Evolutionary conservation across 1,140 invertebrate genomes (phyloP).

Genomic region (Halictus rubicundus): DNA sequence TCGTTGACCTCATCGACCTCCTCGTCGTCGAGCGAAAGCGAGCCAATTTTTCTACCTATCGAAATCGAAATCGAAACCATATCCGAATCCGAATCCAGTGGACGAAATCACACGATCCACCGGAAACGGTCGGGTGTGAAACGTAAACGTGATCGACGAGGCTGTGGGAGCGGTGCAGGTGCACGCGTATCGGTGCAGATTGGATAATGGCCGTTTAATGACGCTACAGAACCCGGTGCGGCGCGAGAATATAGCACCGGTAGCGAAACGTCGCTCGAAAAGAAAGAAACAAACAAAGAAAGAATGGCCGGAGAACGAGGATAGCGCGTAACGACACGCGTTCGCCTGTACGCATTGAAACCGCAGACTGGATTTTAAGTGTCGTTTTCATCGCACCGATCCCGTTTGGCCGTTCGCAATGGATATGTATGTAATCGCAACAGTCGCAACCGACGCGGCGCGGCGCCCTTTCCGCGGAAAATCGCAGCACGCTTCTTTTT

Average conservation of each 20-base stretch:
- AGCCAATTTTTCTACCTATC: no score
- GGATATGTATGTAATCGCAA: no score
- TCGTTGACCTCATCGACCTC: no score
- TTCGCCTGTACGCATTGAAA: slow-evolving; percentile 32
- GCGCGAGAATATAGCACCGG: neutral
- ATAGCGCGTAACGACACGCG: neutral
- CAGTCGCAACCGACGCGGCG: no score
- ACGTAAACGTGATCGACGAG: slow-evolving; percentile 13
- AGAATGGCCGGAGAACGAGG: neutral
- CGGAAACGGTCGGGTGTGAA: neutral
- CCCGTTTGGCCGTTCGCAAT: slow-evolving; percentile 18
- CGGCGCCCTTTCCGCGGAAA: no score
- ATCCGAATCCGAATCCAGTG: neutral
- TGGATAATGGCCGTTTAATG: slow-evolving; percentile 43
- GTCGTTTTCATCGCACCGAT: slow-evolving; percentile 34
- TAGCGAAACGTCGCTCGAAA: neutral
- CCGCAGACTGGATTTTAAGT: slow-evolving; percentile 41
- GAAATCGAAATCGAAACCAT: neutral
- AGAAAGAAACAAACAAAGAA: neutral
- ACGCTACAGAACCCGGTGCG: neutral
- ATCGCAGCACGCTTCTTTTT: no score
- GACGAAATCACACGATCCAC: neutral
- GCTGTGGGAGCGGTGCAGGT: slow-evolving; percentile 25
- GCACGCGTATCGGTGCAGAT: slow-evolving; percentile 13
- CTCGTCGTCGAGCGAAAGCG: no score